Evolutionary conservation across 2,888 invertebrate genomes (phyloP), one percentile per base, ranked within the genome.

Genomic region (Cantharis lateralis): DNA sequence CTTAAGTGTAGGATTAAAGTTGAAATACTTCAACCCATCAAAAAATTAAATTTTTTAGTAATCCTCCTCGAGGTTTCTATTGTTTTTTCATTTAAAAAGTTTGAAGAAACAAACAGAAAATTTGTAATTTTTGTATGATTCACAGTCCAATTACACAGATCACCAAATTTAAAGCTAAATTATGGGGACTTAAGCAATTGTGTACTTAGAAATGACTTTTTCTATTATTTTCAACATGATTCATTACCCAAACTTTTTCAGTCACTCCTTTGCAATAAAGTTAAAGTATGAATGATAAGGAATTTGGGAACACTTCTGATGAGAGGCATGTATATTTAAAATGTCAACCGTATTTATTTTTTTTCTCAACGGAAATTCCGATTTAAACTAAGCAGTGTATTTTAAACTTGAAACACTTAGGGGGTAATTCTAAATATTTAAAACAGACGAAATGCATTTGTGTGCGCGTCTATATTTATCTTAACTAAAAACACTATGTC

Each of bases 401-500:
- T 69, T 69, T 63, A 70, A 48, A 63, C 77, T 77, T 83, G 82
- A 82, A 82, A 82, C 79, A 80, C 82, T 80, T 82, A 78, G 78
- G 81, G 81, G 83, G 82, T 79, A 80, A 83, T 83, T 81, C 81
- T 74, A 82, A 82, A 83, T 83, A 84, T 83, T 80, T 80, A 69
- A 72, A 78, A 74, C 82, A 80, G 81, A 81, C 82, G 80, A 80
- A 81, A 81, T 81, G 80, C 82, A 82, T 80, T 83, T 81, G 82
- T n/a, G 32, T 82, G 80, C 72, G 74, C 72, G 78, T 81, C 82
- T 83, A 83, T 81, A 82, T 82, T 81, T 82, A 83, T 81, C 82
- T 75, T 66, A 74, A 74, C 74, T 75, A 76, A 79, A 75, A 79
- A 70, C 71, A 72, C 74, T 11, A 61, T 75, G 70, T 62, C 28